Evolutionary conservation across 2,797 vertebrate genomes (phyloP).

Genomic region (Clarias fuscus): DNA sequence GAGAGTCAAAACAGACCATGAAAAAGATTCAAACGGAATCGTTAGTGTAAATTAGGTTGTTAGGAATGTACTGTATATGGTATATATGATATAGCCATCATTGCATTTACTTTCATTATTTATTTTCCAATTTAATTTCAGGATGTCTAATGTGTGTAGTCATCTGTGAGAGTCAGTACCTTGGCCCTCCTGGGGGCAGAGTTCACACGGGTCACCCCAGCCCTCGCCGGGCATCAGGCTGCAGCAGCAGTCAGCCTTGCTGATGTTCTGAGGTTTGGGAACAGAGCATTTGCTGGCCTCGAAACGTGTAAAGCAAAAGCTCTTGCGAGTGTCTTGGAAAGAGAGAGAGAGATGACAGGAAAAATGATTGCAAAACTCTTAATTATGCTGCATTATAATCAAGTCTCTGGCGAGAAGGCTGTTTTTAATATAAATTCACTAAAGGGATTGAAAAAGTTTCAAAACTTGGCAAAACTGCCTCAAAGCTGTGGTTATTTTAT

Average conservation of each 20-base stretch:
- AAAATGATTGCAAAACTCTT: background rate
- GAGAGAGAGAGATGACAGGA: background rate
- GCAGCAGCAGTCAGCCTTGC: constrained; percentile 92
- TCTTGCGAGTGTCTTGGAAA: constrained; percentile 84
- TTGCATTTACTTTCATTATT: background rate
- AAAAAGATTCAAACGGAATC: background rate
- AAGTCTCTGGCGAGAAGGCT: background rate
- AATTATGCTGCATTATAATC: background rate
- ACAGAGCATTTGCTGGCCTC: constrained; percentile 86
- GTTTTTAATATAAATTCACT: background rate
- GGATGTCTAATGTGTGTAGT: background rate
- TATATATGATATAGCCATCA: background rate
- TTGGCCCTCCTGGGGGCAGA: constrained; percentile 84
- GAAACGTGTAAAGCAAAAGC: constrained; percentile 94
- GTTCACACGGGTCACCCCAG: constrained; percentile 94
- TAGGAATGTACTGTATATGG: background rate
- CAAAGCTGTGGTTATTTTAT: no score
- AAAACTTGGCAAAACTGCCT: background rate
- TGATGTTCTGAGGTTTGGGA: constrained; percentile 90
- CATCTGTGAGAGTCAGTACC: constrained; percentile 67
- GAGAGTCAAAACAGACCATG: constrained; percentile 21
- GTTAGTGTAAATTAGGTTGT: background rate
- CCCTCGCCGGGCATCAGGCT: constrained; percentile 91
- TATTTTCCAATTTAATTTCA: background rate
- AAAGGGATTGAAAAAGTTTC: no score